phyloP scores from a whole-genome alignment of 2,888 invertebrate species.

The Acholoe squamosa region DNA sequence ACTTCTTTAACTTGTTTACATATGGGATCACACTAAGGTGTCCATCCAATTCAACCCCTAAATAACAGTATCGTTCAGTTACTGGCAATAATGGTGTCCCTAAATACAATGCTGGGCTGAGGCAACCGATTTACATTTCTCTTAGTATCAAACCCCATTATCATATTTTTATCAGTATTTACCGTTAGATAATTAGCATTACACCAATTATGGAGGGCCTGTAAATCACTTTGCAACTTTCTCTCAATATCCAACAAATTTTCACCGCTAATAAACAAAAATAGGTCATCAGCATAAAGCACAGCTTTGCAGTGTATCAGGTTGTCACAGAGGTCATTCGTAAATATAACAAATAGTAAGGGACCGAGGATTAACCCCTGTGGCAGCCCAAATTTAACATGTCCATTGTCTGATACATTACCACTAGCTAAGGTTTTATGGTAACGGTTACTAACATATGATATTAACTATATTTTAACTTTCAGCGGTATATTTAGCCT shows the following conservation, averaged over 20 bases:
- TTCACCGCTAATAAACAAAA: background rate
- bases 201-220: background rate
- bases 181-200: too few relatives aligned
- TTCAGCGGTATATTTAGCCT: background rate
- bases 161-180: too few relatives aligned
- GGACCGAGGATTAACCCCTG: slow-evolving; percentile 42
- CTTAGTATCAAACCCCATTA: too few relatives aligned
- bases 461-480: background rate
- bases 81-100: too few relatives aligned
- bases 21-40: too few relatives aligned
- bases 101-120: too few relatives aligned
- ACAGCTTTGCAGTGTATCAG: background rate
- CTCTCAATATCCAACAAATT: too few relatives aligned
- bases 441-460: background rate
- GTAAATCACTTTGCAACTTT: background rate
- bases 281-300: background rate
- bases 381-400: too few relatives aligned
- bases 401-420: background rate
- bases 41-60: too few relatives aligned
- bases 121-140: too few relatives aligned
- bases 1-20: too few relatives aligned
- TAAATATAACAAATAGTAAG: slow-evolving; percentile 27
- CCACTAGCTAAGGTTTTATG: background rate
- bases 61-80: too few relatives aligned
- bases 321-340: slow-evolving; percentile 15